Conservation (phyloP, 1,140 invertebrate species). For the Caerostris darwini region DNA sequence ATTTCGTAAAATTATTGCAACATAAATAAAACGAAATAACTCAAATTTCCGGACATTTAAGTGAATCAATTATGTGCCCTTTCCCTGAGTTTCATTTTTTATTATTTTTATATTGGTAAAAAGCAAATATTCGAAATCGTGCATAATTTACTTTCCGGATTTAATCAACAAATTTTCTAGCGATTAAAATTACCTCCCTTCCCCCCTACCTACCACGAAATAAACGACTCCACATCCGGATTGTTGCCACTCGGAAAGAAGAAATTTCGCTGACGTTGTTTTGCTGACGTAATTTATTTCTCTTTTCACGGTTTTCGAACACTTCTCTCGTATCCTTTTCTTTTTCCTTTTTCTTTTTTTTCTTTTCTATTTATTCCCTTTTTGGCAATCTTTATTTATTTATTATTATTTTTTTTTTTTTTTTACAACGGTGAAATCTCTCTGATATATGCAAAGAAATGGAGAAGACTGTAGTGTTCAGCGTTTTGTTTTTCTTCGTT, state of each 20-base stretch:
- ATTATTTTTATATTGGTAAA: not conserved
- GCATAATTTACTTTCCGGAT: constrained; percentile 50
- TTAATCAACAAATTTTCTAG: constrained; percentile 65
- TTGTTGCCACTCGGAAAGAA: constrained; percentile 3
- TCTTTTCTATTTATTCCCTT: not conserved
- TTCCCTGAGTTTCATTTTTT: not conserved
- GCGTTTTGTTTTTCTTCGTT: constrained; percentile 39
- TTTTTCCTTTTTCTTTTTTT: not conserved
- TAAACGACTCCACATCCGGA: constrained; percentile 57
- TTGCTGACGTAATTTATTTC: constrained; percentile 74
- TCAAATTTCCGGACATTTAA: not conserved
- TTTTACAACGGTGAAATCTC: not conserved
- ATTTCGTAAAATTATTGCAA: not conserved
- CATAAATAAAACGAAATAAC: not conserved
- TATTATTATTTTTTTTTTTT: not conserved
- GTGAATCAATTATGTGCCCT: not conserved
- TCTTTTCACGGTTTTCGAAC: constrained; percentile 72
- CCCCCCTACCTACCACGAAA: constrained; percentile 20
- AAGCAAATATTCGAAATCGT: not conserved
- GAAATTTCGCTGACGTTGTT: constrained; percentile 73
- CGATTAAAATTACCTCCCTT: not conserved
- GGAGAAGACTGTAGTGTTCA: constrained; percentile 41
- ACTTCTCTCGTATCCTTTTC: not conserved
- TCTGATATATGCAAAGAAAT: constrained; percentile 72
- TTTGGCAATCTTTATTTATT: not conserved